Percentiles rank a stretch among this genome's conserved stretches.
These are phyloP conservation scores for Notolabrus celidotus DNA, from an alignment of 2,797 vertebrate genomes.

Conservation along the genomic window DNA sequence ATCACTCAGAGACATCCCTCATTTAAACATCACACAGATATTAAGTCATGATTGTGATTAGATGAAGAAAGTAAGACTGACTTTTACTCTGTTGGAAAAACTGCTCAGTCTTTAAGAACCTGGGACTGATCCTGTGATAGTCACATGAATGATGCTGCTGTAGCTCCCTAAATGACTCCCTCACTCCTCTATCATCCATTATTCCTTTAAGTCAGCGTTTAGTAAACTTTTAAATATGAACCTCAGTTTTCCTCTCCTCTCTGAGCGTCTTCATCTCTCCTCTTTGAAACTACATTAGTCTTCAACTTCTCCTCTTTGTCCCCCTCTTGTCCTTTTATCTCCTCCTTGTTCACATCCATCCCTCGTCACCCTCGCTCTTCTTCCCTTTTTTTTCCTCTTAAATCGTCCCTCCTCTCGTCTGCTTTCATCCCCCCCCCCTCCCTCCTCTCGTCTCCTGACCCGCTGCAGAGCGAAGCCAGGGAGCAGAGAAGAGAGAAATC, in stretches of 20 bases:
- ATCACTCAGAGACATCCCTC: too few relatives aligned
- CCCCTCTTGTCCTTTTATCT: not conserved
- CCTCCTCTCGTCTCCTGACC: not conserved
- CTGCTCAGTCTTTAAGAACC: too few relatives aligned
- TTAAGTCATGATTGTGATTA: too few relatives aligned
- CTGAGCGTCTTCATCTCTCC: not conserved
- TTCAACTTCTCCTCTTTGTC: not conserved
- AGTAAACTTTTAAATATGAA: not conserved
- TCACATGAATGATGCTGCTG: not conserved
- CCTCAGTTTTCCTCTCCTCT: not conserved
- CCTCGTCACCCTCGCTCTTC: not conserved
- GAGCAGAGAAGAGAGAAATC: constrained; percentile 5
- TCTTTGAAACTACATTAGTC: not conserved
- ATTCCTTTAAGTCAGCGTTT: too few relatives aligned
- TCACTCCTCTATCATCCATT: not conserved
- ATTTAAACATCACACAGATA: too few relatives aligned
- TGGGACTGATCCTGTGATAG: too few relatives aligned
- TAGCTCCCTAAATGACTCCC: not conserved
- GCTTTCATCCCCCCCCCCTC: not conserved
- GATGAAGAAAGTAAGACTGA: too few relatives aligned
- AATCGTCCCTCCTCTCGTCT: not conserved
- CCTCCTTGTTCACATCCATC: not conserved
- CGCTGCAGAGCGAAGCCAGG: not conserved
- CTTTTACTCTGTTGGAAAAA: too few relatives aligned
- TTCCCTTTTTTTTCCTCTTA: not conserved